Base-by-base conservation (phyloP, 2,888 invertebrate species). In the Acleris laterana region DNA sequence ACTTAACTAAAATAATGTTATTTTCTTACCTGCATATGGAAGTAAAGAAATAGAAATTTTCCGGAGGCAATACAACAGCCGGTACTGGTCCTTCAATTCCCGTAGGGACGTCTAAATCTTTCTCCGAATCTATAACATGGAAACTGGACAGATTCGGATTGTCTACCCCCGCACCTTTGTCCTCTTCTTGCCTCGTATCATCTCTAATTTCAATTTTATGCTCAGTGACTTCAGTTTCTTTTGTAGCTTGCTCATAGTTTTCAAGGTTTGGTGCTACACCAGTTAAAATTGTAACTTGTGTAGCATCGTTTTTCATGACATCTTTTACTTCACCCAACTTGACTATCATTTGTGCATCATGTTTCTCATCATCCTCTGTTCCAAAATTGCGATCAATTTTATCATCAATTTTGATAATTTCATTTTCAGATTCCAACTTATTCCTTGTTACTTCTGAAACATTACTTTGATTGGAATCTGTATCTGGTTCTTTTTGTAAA, bases 71-170 rank as follows among this genome's bases (percentile, higher is more conserved):
- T 1, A 87, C 86, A 2, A 85, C 71, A 0, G 82, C 77, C 0
- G 93, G 90, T 1, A 88, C 72, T 0, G 92, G 92, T 0, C 93
- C 93, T 77, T 93, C 93, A 0, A 90, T 50, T 0, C 93, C 93
- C 0, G 82, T 72, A 0, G 94, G 94, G 0, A 93, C 87, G 49
- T 93, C 93, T 62, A 93, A 76, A 76, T 94, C 93, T 68, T 81
- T 87, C 1, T 91, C 93, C 1, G 85, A 76, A 68, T 93, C 85
- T 69, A 93, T 87, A 2, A 93, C 83, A 60, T 93, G 93, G 57
- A 92, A 93, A 67, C 79, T 73, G 0, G 81, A 70, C 49, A 90
- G 71, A 9, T 70, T 80, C 0, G 89, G 88, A 71, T 90, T 88
- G 0, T 83, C 79, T 49, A 85, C 72, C 64, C 66, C 70, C 19